A percentile compares a stretch with the other conserved stretches of the same genome.
Evolutionary conservation across 2,888 invertebrate species (phyloP).

Genomic region (Drosophila testacea): DNA sequence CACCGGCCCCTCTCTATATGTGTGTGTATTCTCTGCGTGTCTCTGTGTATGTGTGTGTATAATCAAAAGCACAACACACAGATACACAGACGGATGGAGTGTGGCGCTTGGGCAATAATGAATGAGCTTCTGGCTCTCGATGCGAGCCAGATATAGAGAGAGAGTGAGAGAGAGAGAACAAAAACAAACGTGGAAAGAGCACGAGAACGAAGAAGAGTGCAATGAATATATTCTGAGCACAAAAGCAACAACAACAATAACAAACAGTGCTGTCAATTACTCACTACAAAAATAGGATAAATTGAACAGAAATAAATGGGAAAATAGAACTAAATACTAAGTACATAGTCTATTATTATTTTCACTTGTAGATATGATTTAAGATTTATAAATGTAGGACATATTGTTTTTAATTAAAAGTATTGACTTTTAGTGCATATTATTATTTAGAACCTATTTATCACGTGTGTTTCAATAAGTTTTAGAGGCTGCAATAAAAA

Average conservation of each 20-base stretch:
- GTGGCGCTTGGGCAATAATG: slow-evolving; percentile 46
- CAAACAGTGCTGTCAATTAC: too few relatives aligned
- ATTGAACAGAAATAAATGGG: too few relatives aligned
- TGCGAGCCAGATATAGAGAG: neutral
- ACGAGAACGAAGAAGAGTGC: slow-evolving; percentile 22
- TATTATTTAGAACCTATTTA: too few relatives aligned
- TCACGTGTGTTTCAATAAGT: too few relatives aligned
- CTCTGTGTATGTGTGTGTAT: slow-evolving; percentile 14
- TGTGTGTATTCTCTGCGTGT: slow-evolving; percentile 40
- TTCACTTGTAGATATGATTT: too few relatives aligned
- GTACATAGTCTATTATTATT: too few relatives aligned
- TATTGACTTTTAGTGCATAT: too few relatives aligned
- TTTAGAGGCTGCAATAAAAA: too few relatives aligned
- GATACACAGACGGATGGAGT: slow-evolving; percentile 24
- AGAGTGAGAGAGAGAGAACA: slow-evolving; percentile 36
- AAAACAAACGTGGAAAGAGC: slow-evolving; percentile 46
- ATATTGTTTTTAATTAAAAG: too few relatives aligned
- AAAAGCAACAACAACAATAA: slow-evolving; percentile 15
- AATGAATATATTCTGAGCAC: slow-evolving; percentile 14
- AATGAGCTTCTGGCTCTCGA: slow-evolving; percentile 42
- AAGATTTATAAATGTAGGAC: too few relatives aligned
- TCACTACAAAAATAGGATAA: too few relatives aligned
- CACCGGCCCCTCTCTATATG: slow-evolving; percentile 64
- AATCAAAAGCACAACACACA: slow-evolving; percentile 2
- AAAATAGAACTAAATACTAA: too few relatives aligned